Evolutionary conservation across 2,797 vertebrate species (phyloP).

Genomic region (Gila robusta): DNA sequence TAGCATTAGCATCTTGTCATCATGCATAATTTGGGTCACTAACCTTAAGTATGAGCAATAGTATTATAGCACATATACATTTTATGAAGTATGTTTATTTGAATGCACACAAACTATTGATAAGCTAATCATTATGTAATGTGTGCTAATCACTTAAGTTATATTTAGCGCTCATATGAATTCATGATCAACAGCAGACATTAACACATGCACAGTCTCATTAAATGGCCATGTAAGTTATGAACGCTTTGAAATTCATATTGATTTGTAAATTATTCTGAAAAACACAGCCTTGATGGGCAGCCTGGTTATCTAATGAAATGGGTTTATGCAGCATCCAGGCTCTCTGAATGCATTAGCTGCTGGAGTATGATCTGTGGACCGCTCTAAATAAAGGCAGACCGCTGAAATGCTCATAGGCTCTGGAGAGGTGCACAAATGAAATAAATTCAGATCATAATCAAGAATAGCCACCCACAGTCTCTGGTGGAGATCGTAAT

Average conservation of each 20-base stretch:
- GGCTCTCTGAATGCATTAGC: slow-evolving; percentile 40
- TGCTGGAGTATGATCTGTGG: slow-evolving; percentile 6
- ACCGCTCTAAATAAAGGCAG: slow-evolving; percentile 32
- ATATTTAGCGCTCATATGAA: background rate
- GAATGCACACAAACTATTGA: background rate
- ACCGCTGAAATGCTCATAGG: slow-evolving; percentile 19
- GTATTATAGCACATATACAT: background rate
- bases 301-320: slow-evolving; percentile 49
- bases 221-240: slow-evolving; percentile 37
- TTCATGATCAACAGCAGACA: background rate
- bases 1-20: background rate
- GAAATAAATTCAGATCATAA: slow-evolving; percentile 36
- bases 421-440: slow-evolving; percentile 32
- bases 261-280: slow-evolving; percentile 55
- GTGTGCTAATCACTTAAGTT: background rate
- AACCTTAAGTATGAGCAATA: background rate
- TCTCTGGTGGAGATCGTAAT: slow-evolving; percentile 26
- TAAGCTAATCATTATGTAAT: background rate
- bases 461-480: slow-evolving; percentile 33
- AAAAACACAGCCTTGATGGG: slow-evolving; percentile 42
- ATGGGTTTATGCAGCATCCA: slow-evolving; percentile 47
- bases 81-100: background rate
- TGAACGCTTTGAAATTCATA: slow-evolving; percentile 34
- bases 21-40: background rate
- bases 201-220: slow-evolving; percentile 9